Conservation (phyloP, 2,888 invertebrate genomes). For the Hoplodrina ambigua region DNA sequence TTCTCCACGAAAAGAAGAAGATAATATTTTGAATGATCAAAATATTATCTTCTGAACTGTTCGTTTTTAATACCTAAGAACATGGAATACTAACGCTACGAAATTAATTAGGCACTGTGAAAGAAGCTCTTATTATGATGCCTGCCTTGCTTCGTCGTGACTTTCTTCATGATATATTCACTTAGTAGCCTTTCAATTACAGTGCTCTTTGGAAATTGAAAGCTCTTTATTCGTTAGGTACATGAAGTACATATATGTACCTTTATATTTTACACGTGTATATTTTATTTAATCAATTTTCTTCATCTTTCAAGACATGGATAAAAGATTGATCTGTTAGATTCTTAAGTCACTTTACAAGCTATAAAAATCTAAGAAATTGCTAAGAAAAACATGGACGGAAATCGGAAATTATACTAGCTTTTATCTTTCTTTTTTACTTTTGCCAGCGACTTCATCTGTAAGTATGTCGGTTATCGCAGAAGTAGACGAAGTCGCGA, state of each 20-base stretch:
- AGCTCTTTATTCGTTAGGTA: constrained; percentile 23
- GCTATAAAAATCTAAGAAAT: no score
- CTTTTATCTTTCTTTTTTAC: no score
- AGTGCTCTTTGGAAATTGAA: constrained; percentile 18
- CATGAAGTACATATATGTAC: not conserved
- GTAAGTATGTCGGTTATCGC: no score
- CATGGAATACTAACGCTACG: not conserved
- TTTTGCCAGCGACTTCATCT: no score
- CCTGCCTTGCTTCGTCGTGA: not conserved
- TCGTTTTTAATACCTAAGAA: no score
- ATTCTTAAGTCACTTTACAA: not conserved
- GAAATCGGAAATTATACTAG: no score
- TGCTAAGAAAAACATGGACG: no score
- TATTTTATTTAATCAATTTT: constrained; percentile 31
- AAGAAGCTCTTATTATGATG: not conserved
- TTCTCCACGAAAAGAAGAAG: no score
- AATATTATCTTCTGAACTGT: no score
- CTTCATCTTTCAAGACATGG: not conserved
- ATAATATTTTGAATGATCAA: no score
- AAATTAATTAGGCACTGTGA: no score
- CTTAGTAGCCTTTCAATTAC: constrained; percentile 26
- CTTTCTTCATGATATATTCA: constrained; percentile 11
- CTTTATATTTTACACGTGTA: not conserved
- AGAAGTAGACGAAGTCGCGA: no score
- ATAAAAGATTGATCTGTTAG: not conserved